These are phyloP conservation scores for Mactromeris polynyma DNA, from an alignment of 2,888 invertebrate genomes.

Conservation along the genomic window DNA sequence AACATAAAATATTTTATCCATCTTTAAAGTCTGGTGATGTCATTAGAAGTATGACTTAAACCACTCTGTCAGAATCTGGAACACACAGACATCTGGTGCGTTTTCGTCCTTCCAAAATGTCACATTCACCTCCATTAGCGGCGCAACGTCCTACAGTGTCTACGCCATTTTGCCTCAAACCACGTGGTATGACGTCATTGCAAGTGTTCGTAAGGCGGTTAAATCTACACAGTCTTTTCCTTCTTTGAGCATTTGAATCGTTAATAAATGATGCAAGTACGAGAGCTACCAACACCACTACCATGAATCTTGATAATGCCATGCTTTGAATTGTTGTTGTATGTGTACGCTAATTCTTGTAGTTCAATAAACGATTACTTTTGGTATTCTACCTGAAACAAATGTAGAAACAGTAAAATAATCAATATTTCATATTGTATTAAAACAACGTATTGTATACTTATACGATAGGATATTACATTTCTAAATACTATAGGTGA, in stretches of 20 bases:
- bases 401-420: background rate
- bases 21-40: no score
- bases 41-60: no score
- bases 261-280: background rate
- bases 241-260: background rate
- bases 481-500: no score
- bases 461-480: no score
- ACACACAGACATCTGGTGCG: slow-evolving; percentile 6
- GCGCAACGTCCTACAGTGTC: background rate
- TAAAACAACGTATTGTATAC: no score
- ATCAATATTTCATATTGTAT: no score
- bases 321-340: background rate
- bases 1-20: no score
- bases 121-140: background rate
- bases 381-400: background rate
- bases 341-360: background rate
- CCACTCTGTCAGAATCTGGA: no score
- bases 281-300: background rate
- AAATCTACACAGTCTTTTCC: background rate
- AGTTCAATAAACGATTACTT: background rate
- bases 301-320: background rate
- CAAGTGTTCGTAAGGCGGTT: background rate
- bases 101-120: background rate
- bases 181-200: background rate
- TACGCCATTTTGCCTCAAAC: background rate